These are phyloP conservation scores for Micropoecilia bifurca DNA, from an alignment of 2,797 vertebrate species.

Conservation along the genomic window DNA sequence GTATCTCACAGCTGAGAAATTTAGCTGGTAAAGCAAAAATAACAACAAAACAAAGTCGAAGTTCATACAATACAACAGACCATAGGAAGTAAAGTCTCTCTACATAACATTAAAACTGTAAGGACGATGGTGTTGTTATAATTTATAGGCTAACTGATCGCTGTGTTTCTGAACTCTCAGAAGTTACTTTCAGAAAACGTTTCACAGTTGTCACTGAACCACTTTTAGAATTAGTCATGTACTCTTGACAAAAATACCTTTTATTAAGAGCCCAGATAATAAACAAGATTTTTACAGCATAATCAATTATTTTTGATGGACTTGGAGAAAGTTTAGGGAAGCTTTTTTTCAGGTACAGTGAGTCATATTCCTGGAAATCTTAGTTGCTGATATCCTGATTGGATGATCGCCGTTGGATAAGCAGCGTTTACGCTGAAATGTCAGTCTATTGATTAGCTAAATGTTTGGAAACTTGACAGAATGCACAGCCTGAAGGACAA, in stretches of 20 bases:
- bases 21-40: too few species aligned
- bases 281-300: not conserved
- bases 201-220: not conserved
- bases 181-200: not conserved
- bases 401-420: constrained; percentile 21
- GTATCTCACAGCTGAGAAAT: too few species aligned
- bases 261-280: not conserved
- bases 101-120: not conserved
- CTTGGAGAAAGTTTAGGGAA: not conserved
- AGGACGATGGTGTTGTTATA: not conserved
- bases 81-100: not conserved
- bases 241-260: not conserved
- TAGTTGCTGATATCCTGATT: constrained; percentile 10
- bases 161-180: not conserved
- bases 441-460: constrained; percentile 35
- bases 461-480: constrained; percentile 32
- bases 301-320: not conserved
- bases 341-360: not conserved
- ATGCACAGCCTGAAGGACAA: constrained; percentile 39
- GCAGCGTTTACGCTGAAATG: constrained; percentile 24
- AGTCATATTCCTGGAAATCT: constrained; percentile 29
- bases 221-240: not conserved
- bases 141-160: not conserved
- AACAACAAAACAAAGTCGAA: too few species aligned
- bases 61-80: too few species aligned